These are phyloP conservation scores for Periplaneta americana DNA, from an alignment of 1,140 invertebrate genomes.

Conservation along the genomic window DNA sequence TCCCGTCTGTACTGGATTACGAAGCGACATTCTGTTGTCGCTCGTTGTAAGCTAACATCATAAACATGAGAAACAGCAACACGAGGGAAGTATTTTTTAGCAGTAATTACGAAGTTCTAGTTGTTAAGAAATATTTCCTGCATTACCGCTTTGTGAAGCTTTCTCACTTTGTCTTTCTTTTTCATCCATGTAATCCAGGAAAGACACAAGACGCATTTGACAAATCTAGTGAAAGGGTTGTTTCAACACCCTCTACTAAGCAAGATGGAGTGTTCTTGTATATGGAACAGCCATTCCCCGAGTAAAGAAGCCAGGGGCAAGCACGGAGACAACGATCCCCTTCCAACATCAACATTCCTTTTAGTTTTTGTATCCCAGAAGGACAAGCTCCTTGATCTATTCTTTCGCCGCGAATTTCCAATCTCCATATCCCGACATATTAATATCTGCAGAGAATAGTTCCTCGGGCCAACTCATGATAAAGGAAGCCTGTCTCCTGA, in stretches of 20 bases:
- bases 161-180: too few species aligned
- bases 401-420: background rate
- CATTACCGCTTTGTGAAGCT: too few species aligned
- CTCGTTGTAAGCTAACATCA: too few species aligned
- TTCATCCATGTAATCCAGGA: background rate
- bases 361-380: background rate
- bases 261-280: background rate
- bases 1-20: too few species aligned
- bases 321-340: background rate
- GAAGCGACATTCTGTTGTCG: too few species aligned
- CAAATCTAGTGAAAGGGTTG: background rate
- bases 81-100: too few species aligned
- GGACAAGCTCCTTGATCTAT: background rate
- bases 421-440: background rate
- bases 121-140: too few species aligned
- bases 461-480: background rate
- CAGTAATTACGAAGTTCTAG: too few species aligned
- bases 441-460: background rate
- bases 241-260: background rate
- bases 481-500: background rate
- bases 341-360: background rate
- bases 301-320: background rate
- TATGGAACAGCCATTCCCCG: background rate
- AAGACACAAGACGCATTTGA: background rate
- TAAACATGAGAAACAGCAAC: too few species aligned